phyloP scores from a whole-genome alignment of 2,797 vertebrate species.

The Sciurus vulgaris region DNA sequence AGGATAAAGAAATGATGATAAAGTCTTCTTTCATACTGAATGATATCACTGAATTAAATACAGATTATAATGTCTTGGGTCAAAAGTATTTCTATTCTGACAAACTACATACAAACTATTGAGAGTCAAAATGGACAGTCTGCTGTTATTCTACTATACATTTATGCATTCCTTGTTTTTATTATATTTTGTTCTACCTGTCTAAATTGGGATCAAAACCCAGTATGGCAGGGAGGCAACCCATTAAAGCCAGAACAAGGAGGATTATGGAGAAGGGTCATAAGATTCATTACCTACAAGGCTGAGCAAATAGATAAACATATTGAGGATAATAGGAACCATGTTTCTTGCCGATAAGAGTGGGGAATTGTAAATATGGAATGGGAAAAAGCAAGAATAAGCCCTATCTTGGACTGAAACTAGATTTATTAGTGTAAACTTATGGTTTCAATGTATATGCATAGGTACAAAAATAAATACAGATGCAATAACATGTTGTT shows the following conservation, averaged over 20 bases:
- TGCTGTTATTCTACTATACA: background rate
- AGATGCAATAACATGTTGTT: background rate
- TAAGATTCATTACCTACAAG: no score
- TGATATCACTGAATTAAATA: background rate
- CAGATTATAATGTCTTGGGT: background rate
- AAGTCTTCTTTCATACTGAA: no score
- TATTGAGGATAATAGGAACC: no score
- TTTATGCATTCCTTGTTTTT: background rate
- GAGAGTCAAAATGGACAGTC: background rate
- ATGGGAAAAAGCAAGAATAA: background rate
- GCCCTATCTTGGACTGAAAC: background rate
- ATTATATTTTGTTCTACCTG: background rate
- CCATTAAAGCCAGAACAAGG: background rate
- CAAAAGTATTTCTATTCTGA: background rate
- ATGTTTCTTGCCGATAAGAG: no score
- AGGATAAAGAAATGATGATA: no score
- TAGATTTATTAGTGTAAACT: background rate
- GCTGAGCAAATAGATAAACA: background rate
- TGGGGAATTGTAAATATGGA: no score
- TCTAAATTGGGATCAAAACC: background rate
- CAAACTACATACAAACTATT: background rate
- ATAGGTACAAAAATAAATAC: background rate
- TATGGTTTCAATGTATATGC: background rate
- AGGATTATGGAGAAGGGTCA: background rate
- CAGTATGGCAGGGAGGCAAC: no score